Base-by-base conservation (phyloP, 1,140 invertebrate genomes). In the Heliothis virescens region DNA sequence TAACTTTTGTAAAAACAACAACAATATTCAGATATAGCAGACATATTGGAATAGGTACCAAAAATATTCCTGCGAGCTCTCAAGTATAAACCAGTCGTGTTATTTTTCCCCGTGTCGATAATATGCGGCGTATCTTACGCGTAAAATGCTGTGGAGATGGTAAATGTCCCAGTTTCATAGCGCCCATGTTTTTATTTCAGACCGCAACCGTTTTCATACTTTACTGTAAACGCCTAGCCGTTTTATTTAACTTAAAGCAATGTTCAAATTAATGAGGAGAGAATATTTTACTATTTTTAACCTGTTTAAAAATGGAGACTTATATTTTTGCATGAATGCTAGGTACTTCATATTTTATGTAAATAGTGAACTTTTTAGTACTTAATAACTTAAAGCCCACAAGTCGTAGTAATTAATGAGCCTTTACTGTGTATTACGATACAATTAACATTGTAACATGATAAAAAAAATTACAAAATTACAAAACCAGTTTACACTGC, bases 131-230 rank as follows among this genome's bases (percentile, higher is more conserved):
- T 29, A 12, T 4, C 57, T 60, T 60, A 60, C 57, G 55, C 57
- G 21, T 60, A 3, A 47, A 52, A 69, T 69, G 1, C 65, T 48
- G 41, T 60, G 13, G 41, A 69, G 65, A 15, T 18, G 48, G 65
- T 11, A 69, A 69, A 4, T 21, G 65, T 50, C 65, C 65, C 16
- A 69, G 65, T 69, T 69, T 18, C 48, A 10, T 50, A 50, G 12
- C 18, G 10, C 9, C n/a, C 65, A 69, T 69, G 65, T 52, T 69
- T 69, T 69, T 50, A 18, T 52, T 52, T 52, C 15, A 15, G 47
- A 48, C 16, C 65, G 48, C 21, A 41, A 26, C 11, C 18, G 47
- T 50, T 29, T 60, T 26, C 57, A 21, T 29, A 10, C 12, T 69
- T 69, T 52, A 47, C 41, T 11, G n/a, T 47, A 16, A 52, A 21